phyloP scores from a whole-genome alignment of 2,888 invertebrate genomes.

The Cheilosia impressa region DNA sequence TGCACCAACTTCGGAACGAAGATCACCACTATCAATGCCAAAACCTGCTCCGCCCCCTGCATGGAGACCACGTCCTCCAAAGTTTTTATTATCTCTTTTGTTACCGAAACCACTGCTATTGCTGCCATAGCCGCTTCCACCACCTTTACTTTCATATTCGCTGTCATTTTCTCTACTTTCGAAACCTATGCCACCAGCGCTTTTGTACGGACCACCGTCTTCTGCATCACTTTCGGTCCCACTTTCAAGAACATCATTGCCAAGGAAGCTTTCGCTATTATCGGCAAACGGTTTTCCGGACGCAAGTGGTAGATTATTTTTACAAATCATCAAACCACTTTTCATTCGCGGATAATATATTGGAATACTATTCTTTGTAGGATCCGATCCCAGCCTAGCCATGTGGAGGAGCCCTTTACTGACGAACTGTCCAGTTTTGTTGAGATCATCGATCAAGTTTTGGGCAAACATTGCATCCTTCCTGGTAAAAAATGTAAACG shows the following conservation, averaged over 20 bases:
- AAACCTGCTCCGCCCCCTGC: background rate
- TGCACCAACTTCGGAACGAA: background rate
- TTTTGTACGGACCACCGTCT: background rate
- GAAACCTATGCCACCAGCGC: background rate
- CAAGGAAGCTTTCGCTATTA: conserved; percentile 37
- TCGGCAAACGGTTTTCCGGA: background rate
- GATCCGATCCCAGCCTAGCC: conserved; percentile 84
- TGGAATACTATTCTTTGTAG: background rate
- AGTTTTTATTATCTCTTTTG: no score
- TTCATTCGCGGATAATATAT: background rate
- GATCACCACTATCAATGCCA: background rate
- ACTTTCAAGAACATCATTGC: conserved; percentile 81
- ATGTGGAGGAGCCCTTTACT: conserved; percentile 92
- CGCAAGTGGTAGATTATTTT: background rate
- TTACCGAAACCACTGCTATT: conserved; percentile 11
- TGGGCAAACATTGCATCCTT: conserved; percentile 93
- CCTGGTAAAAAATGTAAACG: conserved; percentile 97
- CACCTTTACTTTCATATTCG: conserved; percentile 80
- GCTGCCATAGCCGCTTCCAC: conserved; percentile 79
- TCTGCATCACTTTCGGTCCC: background rate
- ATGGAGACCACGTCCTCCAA: conserved; percentile 25
- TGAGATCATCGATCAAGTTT: conserved; percentile 93
- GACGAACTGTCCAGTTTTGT: conserved; percentile 94
- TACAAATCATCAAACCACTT: background rate
- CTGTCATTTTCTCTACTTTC: background rate